These are phyloP conservation scores for Meloidogyne exigua DNA, from an alignment of 1,140 invertebrate genomes.

Conservation along the genomic window DNA sequence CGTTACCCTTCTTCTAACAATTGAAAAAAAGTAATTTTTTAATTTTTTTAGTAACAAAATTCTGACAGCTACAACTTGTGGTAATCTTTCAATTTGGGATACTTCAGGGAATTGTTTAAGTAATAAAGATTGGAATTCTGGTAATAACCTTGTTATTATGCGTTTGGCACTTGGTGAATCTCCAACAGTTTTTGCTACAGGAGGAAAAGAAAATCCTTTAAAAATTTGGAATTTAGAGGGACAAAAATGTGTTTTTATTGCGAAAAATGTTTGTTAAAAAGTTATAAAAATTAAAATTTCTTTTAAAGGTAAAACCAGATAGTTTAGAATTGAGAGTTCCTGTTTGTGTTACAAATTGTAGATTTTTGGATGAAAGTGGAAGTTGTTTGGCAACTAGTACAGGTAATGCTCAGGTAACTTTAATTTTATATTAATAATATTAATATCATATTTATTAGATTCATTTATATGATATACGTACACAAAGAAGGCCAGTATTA, in stretches of 20 bases:
- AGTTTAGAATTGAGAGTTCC: slow-evolving; percentile 35
- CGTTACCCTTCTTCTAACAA: not conserved
- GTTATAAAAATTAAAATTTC: not conserved
- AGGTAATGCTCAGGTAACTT: slow-evolving; percentile 41
- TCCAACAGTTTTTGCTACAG: slow-evolving; percentile 37
- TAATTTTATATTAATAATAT: not conserved
- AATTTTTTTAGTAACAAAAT: slow-evolving; percentile 28
- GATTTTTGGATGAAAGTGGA: slow-evolving; percentile 36
- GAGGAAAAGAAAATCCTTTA: slow-evolving; percentile 43
- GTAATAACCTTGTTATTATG: slow-evolving; percentile 31
- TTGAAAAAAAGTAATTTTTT: not conserved
- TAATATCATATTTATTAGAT: slow-evolving; percentile 21
- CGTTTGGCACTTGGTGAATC: slow-evolving; percentile 7
- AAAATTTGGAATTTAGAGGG: slow-evolving; percentile 44
- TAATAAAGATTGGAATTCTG: slow-evolving; percentile 30
- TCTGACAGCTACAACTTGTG: slow-evolving; percentile 36
- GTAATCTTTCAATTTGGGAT: slow-evolving; percentile 34
- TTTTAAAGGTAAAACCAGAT: slow-evolving; percentile 40
- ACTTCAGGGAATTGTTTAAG: slow-evolving; percentile 17
- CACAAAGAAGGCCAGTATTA: slow-evolving; percentile 37
- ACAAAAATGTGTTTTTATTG: slow-evolving; percentile 28
- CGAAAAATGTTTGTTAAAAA: slow-evolving; percentile 38
- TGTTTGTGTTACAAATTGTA: slow-evolving; percentile 29
- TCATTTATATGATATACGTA: slow-evolving; percentile 37
- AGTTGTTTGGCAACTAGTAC: slow-evolving; percentile 36